phyloP scores from a whole-genome alignment of 2,797 vertebrate species.

The Fringilla coelebs region DNA sequence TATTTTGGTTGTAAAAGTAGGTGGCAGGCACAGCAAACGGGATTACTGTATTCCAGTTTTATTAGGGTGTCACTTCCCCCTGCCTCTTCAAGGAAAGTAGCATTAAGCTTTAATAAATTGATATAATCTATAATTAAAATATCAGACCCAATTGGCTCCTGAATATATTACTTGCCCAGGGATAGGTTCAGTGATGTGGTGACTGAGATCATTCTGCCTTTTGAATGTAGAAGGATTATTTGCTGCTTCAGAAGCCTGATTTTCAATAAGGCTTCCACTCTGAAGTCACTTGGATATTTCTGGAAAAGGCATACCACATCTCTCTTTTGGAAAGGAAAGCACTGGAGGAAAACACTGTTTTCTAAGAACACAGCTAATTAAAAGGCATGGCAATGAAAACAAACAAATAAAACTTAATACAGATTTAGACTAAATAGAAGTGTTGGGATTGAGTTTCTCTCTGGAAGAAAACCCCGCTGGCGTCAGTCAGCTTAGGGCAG shows the following conservation, averaged over 20 bases:
- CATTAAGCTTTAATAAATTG: neutral
- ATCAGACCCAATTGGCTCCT: neutral
- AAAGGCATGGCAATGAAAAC: neutral
- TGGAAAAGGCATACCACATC: neutral
- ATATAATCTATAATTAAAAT: neutral
- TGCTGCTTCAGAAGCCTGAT: neutral
- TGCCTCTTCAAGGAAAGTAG: neutral
- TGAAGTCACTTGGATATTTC: neutral
- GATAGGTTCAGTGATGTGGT: neutral
- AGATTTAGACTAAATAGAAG: neutral
- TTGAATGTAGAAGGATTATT: neutral
- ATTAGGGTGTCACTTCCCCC: neutral
- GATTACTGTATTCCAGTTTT: neutral
- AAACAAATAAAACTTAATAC: conserved; percentile 17
- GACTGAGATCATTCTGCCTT: neutral
- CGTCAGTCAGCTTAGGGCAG: neutral
- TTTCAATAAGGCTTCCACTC: neutral
- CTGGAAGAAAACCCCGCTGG: neutral
- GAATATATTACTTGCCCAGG: neutral
- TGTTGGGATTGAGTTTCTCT: neutral
- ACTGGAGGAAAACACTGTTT: neutral
- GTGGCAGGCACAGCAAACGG: neutral
- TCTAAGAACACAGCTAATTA: neutral
- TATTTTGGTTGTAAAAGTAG: neutral
- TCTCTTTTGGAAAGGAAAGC: neutral